Base-by-base conservation (phyloP, 2,888 invertebrate genomes). In the Pandemis cinnamomeana region DNA sequence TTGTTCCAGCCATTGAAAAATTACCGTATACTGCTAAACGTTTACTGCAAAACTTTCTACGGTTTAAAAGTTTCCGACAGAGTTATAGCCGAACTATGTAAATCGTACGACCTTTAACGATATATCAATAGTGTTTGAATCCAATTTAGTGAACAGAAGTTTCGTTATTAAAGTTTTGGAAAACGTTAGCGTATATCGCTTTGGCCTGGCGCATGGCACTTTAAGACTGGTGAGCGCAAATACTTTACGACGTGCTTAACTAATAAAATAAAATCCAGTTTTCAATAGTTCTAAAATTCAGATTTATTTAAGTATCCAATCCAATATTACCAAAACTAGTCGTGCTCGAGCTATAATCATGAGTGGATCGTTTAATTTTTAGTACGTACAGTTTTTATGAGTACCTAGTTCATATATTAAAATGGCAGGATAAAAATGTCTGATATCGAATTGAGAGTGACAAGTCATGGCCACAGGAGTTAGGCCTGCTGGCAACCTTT, bases 161-260 rank as follows among this genome's bases (percentile, higher is more conserved):
- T 81, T 77, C 70, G 77, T 78, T 82, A 79, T 81, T 78, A 71
- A 75, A 84, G 82, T 84, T 86, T 82, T 78, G 76, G 78, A 83
- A 81, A 83, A 78, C 76, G 78, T 83, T 81, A 78, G 76, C 68
- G 79, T 80, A 77, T 85, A 81, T 72, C 67, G 71, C 64, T 66
- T 67, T 70, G 67, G 60, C 27, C 60, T 72, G 61, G n/a, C 41
- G 5, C 13, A n/a, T 61, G 61, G 36, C 7, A 7, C 6, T n/a
- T 7, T 61, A 7, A 61, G 13, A 61, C 42, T 42, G 7, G 61
- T 41, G 41, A 42, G 42, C n/a, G 36, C 42, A 61, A 51, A 51
- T n/a, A n/a, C 3, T n/a, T 51, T 13, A n/a, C 6, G 51, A 51
- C n/a, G 48, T 51, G 51, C 5, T 51, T n/a, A 51, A 6, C 51